Conservation (phyloP, 1,140 invertebrate species). For the Diachasmimorpha longicaudata region DNA sequence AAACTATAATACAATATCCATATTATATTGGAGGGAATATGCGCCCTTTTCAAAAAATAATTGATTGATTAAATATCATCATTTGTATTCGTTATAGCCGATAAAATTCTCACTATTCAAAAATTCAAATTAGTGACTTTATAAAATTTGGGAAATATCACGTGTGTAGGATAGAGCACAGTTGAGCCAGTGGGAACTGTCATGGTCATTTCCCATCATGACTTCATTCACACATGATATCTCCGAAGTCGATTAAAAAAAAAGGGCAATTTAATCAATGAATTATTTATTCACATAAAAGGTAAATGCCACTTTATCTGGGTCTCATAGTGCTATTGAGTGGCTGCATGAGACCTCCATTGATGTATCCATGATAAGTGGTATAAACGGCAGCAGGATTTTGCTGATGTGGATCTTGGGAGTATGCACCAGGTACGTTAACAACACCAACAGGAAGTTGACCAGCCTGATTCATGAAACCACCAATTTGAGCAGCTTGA, state of each 20-base stretch:
- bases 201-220: too few relatives aligned
- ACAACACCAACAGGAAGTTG: slow-evolving; percentile 73
- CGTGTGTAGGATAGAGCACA: too few relatives aligned
- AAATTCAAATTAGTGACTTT: background rate
- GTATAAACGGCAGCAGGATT: slow-evolving; percentile 76
- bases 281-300: background rate
- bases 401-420: slow-evolving; percentile 72
- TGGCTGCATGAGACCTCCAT: slow-evolving; percentile 70
- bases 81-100: background rate
- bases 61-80: background rate
- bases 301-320: slow-evolving; percentile 40
- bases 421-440: slow-evolving; percentile 68
- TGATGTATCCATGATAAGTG: slow-evolving; percentile 77
- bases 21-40: background rate
- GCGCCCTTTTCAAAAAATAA: background rate
- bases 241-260: too few relatives aligned
- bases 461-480: slow-evolving; percentile 76
- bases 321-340: slow-evolving; percentile 76
- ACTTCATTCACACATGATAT: background rate
- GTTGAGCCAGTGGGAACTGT: too few relatives aligned
- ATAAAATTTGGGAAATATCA: background rate
- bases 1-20: background rate
- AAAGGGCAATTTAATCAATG: background rate
- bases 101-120: background rate
- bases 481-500: slow-evolving; percentile 72